These are phyloP conservation scores for Ophion ellenae DNA, from an alignment of 2,888 invertebrate species.

Conservation along the genomic window DNA sequence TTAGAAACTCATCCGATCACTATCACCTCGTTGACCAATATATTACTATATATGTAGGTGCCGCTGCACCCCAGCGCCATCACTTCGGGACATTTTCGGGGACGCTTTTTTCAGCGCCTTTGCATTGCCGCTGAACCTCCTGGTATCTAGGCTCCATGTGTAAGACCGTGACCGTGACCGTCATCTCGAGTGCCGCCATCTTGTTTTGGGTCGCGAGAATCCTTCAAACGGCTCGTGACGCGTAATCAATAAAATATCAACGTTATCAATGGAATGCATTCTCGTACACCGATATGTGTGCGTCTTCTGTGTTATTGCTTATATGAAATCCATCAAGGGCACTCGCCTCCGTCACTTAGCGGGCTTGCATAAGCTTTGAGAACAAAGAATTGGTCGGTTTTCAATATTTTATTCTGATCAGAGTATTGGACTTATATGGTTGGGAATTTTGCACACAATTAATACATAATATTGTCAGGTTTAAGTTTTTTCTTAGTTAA, in stretches of 20 bases:
- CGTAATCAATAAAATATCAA: slow-evolving; percentile 14
- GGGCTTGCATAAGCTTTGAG: neutral
- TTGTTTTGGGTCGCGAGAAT: neutral
- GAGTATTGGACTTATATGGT: neutral
- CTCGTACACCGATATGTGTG: neutral
- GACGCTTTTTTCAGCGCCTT: too few relatives aligned
- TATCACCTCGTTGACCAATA: too few relatives aligned
- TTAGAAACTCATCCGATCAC: too few relatives aligned
- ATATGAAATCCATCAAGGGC: slow-evolving; percentile 41
- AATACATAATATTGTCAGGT: neutral
- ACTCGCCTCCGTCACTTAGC: neutral
- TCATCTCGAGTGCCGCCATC: neutral
- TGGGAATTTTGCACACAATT: neutral
- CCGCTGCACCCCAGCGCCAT: too few relatives aligned
- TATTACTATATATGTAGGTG: too few relatives aligned
- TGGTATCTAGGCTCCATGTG: too few relatives aligned
- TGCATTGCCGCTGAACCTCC: too few relatives aligned
- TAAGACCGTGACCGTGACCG: too few relatives aligned
- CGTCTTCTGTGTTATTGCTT: neutral
- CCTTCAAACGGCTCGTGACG: neutral
- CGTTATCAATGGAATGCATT: slow-evolving; percentile 17
- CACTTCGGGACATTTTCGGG: too few relatives aligned
- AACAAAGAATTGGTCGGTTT: neutral
- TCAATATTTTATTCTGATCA: neutral
- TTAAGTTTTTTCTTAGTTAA: neutral